Conservation (phyloP, 2,797 vertebrate genomes). For the Mergus octosetaceus region DNA sequence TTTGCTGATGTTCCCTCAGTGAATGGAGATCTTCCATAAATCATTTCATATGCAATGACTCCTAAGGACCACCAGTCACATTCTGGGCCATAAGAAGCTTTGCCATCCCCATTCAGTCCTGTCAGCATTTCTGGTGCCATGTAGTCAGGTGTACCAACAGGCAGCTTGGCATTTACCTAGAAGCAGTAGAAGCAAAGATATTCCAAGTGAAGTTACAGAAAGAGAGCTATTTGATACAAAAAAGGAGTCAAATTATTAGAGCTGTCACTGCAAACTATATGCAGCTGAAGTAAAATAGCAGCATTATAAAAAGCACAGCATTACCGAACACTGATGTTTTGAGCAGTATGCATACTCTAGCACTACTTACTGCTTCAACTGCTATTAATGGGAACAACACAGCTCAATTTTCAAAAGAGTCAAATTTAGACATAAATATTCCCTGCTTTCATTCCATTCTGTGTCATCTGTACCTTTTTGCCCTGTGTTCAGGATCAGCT, state of each 20-base stretch:
- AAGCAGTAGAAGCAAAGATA: constrained; percentile 3
- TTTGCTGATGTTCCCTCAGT: constrained; percentile 87
- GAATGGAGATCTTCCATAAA: constrained; percentile 90
- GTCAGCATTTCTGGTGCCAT: constrained; percentile 91
- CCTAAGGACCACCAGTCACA: constrained; percentile 99
- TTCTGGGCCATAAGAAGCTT: constrained; percentile 82
- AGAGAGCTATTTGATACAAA: neutral
- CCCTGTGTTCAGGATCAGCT: neutral
- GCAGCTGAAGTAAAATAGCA: neutral
- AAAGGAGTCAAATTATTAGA: neutral
- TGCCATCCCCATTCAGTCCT: constrained; percentile 79
- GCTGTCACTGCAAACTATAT: neutral
- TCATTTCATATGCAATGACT: constrained; percentile 94
- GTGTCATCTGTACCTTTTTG: neutral
- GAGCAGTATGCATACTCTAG: neutral
- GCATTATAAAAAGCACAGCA: neutral
- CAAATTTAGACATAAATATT: neutral
- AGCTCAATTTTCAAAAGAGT: neutral
- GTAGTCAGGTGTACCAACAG: constrained; percentile 90
- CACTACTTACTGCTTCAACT: neutral
- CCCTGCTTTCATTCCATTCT: neutral
- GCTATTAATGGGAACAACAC: neutral
- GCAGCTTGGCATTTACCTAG: constrained; percentile 86
- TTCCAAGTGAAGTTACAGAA: neutral
- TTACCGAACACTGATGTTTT: neutral